Conservation (phyloP, 2,888 invertebrate genomes). For the Netelia virgata region DNA sequence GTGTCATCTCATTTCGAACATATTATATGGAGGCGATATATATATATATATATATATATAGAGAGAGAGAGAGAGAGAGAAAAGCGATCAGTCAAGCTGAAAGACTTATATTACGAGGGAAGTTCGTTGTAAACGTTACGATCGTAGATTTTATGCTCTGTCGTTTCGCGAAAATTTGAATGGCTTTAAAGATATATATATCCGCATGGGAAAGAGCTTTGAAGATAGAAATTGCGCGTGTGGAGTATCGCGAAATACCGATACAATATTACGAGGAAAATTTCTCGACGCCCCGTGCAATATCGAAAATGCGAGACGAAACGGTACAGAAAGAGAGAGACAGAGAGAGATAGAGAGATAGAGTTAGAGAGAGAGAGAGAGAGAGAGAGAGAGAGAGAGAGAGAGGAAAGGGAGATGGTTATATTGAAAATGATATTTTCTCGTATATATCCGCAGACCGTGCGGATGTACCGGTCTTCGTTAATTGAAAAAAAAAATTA, state of each 20-base stretch:
- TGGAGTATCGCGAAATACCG: slow-evolving; percentile 17
- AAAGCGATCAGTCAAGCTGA: slow-evolving; percentile 12
- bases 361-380: neutral
- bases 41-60: neutral
- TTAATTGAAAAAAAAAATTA: slow-evolving; percentile 30
- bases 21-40: neutral
- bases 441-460: neutral
- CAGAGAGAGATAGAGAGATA: neutral
- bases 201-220: neutral
- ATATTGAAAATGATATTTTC: neutral
- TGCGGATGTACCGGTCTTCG: neutral
- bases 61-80: slow-evolving; percentile 5
- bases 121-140: slow-evolving; percentile 50
- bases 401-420: neutral
- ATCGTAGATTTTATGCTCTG: slow-evolving; percentile 24
- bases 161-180: slow-evolving; percentile 40
- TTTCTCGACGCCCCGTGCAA: slow-evolving; percentile 5
- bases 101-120: slow-evolving; percentile 29
- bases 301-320: neutral
- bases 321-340: neutral
- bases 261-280: slow-evolving; percentile 16
- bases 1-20: slow-evolving; percentile 3
- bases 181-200: neutral
- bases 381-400: neutral
- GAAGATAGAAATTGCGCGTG: neutral